Evolutionary conservation across 2,888 invertebrate species (phyloP), one percentile per base, ranked within the genome.

Genomic region (Cenopis cana): DNA sequence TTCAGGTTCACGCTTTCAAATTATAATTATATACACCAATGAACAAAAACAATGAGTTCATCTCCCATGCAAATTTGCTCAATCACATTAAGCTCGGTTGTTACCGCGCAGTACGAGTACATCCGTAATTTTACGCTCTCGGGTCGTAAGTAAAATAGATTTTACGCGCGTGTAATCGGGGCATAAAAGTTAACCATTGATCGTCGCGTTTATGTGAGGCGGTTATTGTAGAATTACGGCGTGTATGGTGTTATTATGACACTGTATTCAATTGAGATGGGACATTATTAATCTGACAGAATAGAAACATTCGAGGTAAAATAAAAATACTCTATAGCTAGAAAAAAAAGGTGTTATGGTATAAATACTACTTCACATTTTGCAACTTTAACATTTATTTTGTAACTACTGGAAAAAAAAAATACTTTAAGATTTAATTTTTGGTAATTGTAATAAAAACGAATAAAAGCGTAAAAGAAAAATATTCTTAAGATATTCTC

Each of bases 141-240:
- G 29, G 29, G 55, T 55, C 55, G 55, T 29, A 55, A 55, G 55
- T 55, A 55, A 55, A 55, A 55, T 55, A 29, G 54, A 20, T 55
- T 55, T 55, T 29, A 55, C 55, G 55, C n/a, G 20, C 55, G 14
- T 29, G 55, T 55, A 29, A 55, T 24, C 20, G 29, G n/a, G 14
- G 29, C 55, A 10, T 55, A 55, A 55, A 55, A 46, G n/a, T 46
- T n/a, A 18, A 50, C 18, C 50, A 55, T 29, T 8, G 29, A n/a
- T 29, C 55, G 55, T 55, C 8, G 29, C 29, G 14, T 55, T 29
- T 55, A 52, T 20, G 52, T 29, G n/a, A 3, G n/a, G 24, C 4
- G 24, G 24, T 29, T 55, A 55, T 29, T 29, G 24, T 12, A 29
- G 55, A 52, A 6, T 55, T 55, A 55, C 24, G 24, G 11, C n/a